phyloP scores from a whole-genome alignment of 2,888 invertebrate species.

The Pollenia griseotomentosa region DNA sequence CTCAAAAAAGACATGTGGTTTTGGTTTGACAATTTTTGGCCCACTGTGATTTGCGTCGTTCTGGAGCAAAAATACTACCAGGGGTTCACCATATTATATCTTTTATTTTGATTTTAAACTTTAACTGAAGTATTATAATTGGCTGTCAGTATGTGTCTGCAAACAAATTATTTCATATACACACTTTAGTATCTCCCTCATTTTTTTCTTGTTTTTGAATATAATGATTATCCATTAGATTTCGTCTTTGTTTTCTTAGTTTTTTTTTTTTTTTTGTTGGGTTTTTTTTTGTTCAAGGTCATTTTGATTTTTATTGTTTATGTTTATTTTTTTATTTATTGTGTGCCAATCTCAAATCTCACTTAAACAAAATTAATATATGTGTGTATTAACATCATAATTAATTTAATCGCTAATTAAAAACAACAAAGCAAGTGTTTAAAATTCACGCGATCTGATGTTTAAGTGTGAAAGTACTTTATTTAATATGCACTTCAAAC shows the following conservation, averaged over 20 bases:
- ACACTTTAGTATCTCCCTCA: conserved; percentile 9
- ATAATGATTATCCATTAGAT: conserved; percentile 12
- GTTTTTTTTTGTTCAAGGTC: conserved; percentile 60
- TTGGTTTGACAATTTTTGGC: no score
- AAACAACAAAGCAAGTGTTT: conserved; percentile 43
- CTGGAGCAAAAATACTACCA: no score
- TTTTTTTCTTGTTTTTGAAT: not conserved
- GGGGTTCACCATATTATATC: no score
- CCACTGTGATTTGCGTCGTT: no score
- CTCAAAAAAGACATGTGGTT: no score
- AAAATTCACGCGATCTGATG: conserved; percentile 48
- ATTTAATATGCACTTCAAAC: conserved; percentile 24
- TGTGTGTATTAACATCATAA: conserved; percentile 43
- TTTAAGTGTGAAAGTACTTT: conserved; percentile 61
- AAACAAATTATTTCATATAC: no score
- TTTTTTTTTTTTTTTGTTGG: conserved; percentile 10
- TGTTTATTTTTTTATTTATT: conserved; percentile 50
- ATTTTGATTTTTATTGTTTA: conserved; percentile 64
- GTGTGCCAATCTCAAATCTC: conserved; percentile 64
- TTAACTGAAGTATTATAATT: no score
- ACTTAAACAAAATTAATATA: conserved; percentile 46
- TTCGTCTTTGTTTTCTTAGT: conserved; percentile 37
- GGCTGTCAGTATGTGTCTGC: no score
- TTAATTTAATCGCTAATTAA: conserved; percentile 66
- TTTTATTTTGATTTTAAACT: no score